Evolutionary conservation across 2,113 vertebrate species (phyloP).

Genomic region (human): DNA sequence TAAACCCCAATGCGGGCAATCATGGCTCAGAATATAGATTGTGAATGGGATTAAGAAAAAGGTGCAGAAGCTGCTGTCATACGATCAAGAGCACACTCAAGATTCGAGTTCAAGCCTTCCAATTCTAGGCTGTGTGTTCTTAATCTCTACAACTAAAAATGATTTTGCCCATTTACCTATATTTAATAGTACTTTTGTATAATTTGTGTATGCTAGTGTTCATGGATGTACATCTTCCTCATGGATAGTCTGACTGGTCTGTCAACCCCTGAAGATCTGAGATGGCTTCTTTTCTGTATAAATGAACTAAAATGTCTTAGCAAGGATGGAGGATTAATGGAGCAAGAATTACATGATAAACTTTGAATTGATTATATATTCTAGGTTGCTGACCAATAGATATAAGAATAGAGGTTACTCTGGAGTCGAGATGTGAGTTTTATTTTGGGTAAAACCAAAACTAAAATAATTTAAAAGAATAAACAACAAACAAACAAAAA

Average conservation of each 20-base stretch:
- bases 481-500: background rate
- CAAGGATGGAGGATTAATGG: background rate
- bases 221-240: background rate
- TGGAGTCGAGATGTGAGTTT: background rate
- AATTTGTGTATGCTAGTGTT: background rate
- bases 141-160: background rate
- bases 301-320: background rate
- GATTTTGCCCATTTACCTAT: background rate
- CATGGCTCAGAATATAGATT: too few species aligned
- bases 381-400: background rate
- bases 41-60: background rate
- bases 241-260: too few species aligned
- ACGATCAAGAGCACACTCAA: background rate
- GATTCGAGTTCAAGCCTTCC: background rate
- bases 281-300: background rate
- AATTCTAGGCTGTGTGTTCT: background rate
- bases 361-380: background rate
- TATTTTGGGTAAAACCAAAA: background rate
- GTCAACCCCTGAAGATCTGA: background rate
- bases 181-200: background rate
- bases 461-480: background rate
- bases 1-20: accelerated
- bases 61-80: background rate
- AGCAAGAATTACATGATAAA: background rate
- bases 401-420: background rate